These are phyloP conservation scores for Heliornis fulica DNA, from an alignment of 2,113 vertebrate genomes.

Conservation along the genomic window DNA sequence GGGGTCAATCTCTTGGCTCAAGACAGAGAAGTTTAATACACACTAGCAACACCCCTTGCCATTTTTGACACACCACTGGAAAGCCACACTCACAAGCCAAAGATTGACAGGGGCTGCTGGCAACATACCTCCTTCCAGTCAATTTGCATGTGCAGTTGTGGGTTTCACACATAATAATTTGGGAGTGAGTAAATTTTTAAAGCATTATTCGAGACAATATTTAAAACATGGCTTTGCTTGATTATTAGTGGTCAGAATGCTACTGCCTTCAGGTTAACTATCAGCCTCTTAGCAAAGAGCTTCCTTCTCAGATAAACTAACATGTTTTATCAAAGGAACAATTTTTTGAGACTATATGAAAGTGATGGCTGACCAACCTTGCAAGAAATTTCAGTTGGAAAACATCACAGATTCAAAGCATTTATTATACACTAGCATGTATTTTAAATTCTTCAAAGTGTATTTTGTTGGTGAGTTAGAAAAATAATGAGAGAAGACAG, in stretches of 20 bases:
- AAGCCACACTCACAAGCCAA: neutral
- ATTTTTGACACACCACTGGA: conserved; percentile 58
- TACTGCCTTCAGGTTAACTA: conserved; percentile 3
- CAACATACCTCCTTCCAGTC: conserved; percentile 23
- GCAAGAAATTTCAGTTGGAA: neutral
- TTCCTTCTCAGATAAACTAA: neutral
- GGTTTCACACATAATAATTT: conserved; percentile 63
- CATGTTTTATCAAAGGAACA: neutral
- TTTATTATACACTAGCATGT: neutral
- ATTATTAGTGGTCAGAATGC: conserved; percentile 1
- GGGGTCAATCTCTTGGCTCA: conserved; percentile 33
- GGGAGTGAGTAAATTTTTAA: conserved; percentile 32
- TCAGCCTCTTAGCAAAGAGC: neutral
- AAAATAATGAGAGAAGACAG: conserved; percentile 15
- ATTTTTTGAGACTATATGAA: neutral
- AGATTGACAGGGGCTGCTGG: conserved; percentile 24
- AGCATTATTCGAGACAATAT: conserved; percentile 35
- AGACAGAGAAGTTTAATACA: neutral
- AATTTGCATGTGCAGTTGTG: conserved; percentile 59
- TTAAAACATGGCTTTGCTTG: conserved; percentile 2
- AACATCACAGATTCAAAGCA: neutral
- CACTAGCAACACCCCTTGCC: neutral
- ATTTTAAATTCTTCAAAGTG: neutral
- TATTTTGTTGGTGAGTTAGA: neutral
- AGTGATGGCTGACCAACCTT: neutral